Percentiles rank a stretch among this genome's conserved stretches.
These are phyloP conservation scores for Microcebus tavaratra DNA, from an alignment of 2,113 vertebrate species.

Conservation along the genomic window DNA sequence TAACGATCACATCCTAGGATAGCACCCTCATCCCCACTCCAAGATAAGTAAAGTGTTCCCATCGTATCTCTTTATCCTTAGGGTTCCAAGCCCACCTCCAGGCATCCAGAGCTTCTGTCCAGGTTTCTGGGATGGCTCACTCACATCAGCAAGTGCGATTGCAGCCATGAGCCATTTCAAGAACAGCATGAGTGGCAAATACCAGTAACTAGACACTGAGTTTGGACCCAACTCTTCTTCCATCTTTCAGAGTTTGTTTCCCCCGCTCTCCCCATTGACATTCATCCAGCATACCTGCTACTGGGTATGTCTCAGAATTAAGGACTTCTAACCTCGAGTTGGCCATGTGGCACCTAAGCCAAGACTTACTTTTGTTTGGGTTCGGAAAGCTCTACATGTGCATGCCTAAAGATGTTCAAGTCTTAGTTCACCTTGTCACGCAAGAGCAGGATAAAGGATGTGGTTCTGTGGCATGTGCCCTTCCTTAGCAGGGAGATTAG, in stretches of 20 bases:
- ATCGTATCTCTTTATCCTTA: not conserved
- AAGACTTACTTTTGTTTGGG: not conserved
- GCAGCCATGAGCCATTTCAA: not conserved
- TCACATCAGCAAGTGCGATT: not conserved
- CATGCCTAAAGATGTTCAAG: not conserved
- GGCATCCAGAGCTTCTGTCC: not conserved
- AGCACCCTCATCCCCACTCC: not conserved
- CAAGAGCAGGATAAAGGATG: not conserved
- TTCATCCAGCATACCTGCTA: not conserved
- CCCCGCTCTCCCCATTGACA: not conserved
- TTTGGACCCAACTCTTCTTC: not conserved
- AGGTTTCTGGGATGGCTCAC: not conserved
- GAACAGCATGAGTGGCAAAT: not conserved
- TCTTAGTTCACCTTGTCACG: too few species aligned
- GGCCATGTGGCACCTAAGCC: not conserved
- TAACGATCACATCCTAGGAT: not conserved
- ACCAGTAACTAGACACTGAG: not conserved
- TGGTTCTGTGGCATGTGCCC: not conserved
- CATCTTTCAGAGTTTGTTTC: not conserved
- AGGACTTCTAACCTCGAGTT: not conserved
- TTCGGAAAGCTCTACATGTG: not conserved
- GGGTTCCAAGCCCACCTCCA: not conserved
- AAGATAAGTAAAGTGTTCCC: not conserved
- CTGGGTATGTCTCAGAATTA: not conserved
- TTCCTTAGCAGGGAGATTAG: not conserved